A percentile compares a stretch with the other conserved stretches of the same genome.
phyloP scores from a whole-genome alignment of 2,797 vertebrate species.

The Eutrigla gurnardus region DNA sequence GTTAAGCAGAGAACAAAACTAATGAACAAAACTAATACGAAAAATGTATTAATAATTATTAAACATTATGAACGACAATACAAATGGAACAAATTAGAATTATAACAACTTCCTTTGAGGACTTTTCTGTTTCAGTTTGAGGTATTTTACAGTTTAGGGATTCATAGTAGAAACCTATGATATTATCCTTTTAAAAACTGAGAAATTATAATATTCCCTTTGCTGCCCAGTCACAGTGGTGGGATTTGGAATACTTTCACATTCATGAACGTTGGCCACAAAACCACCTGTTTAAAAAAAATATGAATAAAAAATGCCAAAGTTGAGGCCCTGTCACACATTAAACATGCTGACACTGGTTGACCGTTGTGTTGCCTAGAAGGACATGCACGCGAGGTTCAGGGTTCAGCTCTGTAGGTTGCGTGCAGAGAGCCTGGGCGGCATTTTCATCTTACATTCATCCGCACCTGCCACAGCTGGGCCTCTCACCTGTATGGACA shows the following conservation, averaged over 20 bases:
- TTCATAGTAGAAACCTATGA: neutral
- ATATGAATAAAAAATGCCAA: neutral
- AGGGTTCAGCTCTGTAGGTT: neutral
- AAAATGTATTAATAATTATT: neutral
- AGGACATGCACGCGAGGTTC: constrained; percentile 9
- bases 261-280: neutral
- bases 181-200: neutral
- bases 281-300: neutral
- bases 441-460: constrained; percentile 26
- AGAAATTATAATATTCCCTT: neutral
- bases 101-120: neutral
- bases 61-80: neutral
- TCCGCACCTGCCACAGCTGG: constrained; percentile 11
- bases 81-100: neutral
- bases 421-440: constrained; percentile 22
- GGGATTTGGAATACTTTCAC: neutral
- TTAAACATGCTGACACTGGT: constrained; percentile 10
- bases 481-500: constrained; percentile 45
- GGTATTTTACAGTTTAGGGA: neutral
- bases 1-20: neutral
- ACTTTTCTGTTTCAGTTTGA: neutral
- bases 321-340: neutral
- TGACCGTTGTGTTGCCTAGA: constrained; percentile 8
- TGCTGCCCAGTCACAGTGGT: neutral
- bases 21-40: neutral